Percentiles rank a stretch among this genome's conserved stretches.
Evolutionary conservation across 2,113 vertebrate species (phyloP).

Genomic region (Antechinus flavipes): DNA sequence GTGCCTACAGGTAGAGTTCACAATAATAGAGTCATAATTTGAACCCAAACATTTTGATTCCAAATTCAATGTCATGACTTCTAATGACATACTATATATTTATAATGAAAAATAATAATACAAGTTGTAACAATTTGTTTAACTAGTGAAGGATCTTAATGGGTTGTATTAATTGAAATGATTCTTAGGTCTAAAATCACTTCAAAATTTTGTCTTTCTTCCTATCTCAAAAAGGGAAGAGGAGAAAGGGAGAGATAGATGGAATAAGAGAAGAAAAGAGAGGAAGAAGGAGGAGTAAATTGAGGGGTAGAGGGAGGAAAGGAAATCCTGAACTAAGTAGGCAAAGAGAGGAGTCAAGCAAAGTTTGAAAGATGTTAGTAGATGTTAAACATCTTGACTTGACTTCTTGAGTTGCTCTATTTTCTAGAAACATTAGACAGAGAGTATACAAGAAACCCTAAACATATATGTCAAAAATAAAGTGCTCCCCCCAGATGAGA

Average conservation of each 20-base stretch:
- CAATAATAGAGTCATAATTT: background rate
- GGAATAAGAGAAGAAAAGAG: no score
- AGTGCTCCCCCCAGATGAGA: background rate
- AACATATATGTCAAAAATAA: no score
- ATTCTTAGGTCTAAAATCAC: background rate
- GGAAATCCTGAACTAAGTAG: no score
- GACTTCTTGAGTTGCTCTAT: background rate
- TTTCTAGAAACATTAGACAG: background rate
- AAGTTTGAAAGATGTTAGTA: no score
- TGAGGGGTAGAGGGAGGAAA: no score
- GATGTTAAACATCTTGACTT: background rate
- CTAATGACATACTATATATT: constrained; percentile 3
- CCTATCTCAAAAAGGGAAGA: background rate
- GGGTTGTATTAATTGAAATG: background rate
- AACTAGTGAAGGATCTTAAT: background rate
- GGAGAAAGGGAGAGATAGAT: background rate
- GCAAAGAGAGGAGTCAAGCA: no score
- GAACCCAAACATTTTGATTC: background rate
- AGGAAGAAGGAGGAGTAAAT: no score
- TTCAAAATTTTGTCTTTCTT: background rate
- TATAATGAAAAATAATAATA: constrained; percentile 4
- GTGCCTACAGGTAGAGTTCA: background rate
- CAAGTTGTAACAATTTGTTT: background rate
- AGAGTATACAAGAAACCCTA: no score
- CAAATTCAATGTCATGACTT: background rate